Evolutionary conservation across 2,888 invertebrate species (phyloP).

Genomic region (Panzeria rudis): DNA sequence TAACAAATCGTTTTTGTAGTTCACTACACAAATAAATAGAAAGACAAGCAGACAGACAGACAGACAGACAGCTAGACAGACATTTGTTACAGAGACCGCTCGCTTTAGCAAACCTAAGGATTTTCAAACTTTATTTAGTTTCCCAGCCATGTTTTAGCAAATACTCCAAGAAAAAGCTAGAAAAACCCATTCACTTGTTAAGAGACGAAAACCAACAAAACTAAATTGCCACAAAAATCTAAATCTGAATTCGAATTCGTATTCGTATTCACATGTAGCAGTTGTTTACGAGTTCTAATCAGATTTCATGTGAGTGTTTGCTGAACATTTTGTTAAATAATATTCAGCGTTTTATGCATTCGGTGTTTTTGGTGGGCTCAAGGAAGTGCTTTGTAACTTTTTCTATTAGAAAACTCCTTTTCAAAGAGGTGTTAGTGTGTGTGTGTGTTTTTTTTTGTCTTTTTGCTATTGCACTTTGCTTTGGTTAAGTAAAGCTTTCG

Average conservation of each 20-base stretch:
- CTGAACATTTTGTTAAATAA: constrained; percentile 48
- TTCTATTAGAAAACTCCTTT: constrained; percentile 6
- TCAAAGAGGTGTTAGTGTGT: constrained; percentile 2
- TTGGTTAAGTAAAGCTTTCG: constrained; percentile 66
- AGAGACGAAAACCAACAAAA: not conserved
- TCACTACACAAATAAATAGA: constrained; percentile 35
- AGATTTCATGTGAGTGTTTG: constrained; percentile 71
- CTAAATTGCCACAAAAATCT: constrained; percentile 44
- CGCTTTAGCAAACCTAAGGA: constrained; percentile 19
- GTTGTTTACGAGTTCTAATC: constrained; percentile 70
- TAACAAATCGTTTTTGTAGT: constrained; percentile 70
- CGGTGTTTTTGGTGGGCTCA: constrained; percentile 23
- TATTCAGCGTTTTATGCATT: constrained; percentile 32
- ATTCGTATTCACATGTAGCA: constrained; percentile 60
- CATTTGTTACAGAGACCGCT: not conserved
- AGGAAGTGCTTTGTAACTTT: not conserved
- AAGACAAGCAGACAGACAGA: not conserved
- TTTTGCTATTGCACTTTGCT: constrained; percentile 7
- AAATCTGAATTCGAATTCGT: constrained; percentile 49
- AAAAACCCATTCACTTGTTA: constrained; percentile 65
- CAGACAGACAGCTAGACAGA: not conserved
- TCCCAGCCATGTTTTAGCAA: constrained; percentile 26
- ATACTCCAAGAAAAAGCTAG: not conserved
- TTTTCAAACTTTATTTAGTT: constrained; percentile 33
- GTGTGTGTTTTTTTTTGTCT: not conserved